phyloP scores from a whole-genome alignment of 2,113 vertebrate genomes.

The Pteronura brasiliensis region DNA sequence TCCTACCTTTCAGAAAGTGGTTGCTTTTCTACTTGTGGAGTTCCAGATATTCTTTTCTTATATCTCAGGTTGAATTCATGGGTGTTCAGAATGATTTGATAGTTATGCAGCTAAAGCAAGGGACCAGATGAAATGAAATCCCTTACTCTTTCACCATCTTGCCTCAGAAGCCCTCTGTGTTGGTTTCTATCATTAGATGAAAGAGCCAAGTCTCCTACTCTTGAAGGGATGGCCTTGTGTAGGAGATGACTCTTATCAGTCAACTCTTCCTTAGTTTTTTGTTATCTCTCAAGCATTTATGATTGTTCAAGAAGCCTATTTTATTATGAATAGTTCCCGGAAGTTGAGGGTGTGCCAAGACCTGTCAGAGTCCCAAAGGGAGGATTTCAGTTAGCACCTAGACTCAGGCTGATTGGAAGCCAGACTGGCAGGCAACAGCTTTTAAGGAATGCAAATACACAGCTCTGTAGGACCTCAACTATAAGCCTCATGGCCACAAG shows the following conservation, averaged over 20 bases:
- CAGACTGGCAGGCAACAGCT: background rate
- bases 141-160: no score
- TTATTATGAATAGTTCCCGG: background rate
- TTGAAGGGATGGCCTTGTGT: background rate
- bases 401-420: background rate
- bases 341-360: background rate
- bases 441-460: background rate
- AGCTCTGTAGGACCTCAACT: background rate
- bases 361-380: background rate
- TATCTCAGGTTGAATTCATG: no score
- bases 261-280: background rate
- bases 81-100: no score
- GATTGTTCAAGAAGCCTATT: background rate
- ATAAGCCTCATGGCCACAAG: background rate
- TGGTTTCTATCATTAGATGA: background rate
- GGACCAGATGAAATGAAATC: no score
- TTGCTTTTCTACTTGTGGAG: no score
- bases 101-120: no score
- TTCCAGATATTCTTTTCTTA: no score
- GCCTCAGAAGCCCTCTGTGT: background rate
- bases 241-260: background rate
- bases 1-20: no score
- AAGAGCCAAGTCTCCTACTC: background rate
- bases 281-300: background rate
- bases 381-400: background rate